Percentiles rank a stretch among this genome's conserved stretches.
Conservation (phyloP, 2,797 vertebrate genomes). For the Pangasius djambal region DNA sequence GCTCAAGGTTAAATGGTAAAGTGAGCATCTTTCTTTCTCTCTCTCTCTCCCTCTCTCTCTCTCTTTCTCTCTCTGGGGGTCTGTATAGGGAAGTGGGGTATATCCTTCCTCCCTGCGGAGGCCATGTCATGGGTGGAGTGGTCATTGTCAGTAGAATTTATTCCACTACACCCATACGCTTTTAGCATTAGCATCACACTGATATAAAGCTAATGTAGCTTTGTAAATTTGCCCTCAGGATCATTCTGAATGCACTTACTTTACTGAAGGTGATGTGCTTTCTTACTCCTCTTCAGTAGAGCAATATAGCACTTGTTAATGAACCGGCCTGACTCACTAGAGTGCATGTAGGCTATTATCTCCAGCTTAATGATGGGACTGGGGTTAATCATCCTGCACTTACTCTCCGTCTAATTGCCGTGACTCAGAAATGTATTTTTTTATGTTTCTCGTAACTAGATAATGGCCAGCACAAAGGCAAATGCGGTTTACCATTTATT, state of each 20-base stretch:
- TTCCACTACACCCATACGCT: slow-evolving; percentile 7
- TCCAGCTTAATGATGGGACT: slow-evolving; percentile 39
- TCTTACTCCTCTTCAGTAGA: slow-evolving; percentile 17
- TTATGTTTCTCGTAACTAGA: slow-evolving; percentile 26
- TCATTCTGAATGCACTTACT: neutral
- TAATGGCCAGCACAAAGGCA: slow-evolving; percentile 30
- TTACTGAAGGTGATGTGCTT: slow-evolving; percentile 13
- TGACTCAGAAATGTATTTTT: slow-evolving; percentile 20
- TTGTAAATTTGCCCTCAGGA: neutral
- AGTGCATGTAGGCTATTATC: slow-evolving; percentile 30
- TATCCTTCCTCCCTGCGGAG: slow-evolving; percentile 74
- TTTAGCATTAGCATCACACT: slow-evolving; percentile 2
- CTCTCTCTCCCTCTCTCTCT: slow-evolving; percentile 50
- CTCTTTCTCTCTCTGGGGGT: slow-evolving; percentile 69
- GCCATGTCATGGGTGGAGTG: slow-evolving; percentile 60
- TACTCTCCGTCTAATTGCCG: slow-evolving; percentile 24
- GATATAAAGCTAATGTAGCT: neutral
- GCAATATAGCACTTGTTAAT: slow-evolving; percentile 41
- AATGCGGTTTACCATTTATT: slow-evolving; percentile 35
- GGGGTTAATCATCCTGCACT: slow-evolving; percentile 46
- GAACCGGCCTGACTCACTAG: slow-evolving; percentile 1
- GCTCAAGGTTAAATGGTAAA: neutral
- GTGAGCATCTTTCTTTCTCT: neutral
- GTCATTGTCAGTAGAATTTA: slow-evolving; percentile 27
- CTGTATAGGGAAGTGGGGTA: slow-evolving; percentile 70